Base-by-base conservation (phyloP, 2,888 invertebrate species). In the Steinernema hermaphroditum region DNA sequence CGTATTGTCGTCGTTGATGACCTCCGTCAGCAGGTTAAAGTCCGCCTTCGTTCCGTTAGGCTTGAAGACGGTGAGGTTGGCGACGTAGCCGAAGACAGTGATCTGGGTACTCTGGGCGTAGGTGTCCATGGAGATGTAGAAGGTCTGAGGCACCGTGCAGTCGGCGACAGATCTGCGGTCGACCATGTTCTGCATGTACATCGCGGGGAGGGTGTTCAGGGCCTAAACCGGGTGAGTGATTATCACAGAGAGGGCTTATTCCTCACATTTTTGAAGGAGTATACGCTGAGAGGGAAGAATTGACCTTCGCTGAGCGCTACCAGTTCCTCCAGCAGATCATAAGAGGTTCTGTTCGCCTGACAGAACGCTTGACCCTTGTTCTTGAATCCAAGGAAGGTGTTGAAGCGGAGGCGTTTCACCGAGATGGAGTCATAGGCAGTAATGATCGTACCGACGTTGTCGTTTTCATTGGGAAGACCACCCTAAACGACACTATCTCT, bases 61-160 rank as follows among this genome's bases (percentile, higher is more conserved):
- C 43, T 69, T 75, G 69, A 70, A 77, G 2, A 77, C 72, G 49
- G 44, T 41, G 8, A 78, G 41, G 9, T 43, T 69, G 22, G 76
- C 74, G 24, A 76, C 72, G 57, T 73, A 74, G 49, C 80, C 81
- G 54, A 71, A 74, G 0, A 74, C 72, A 54, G 73, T 71, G 41
- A 80, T 68, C 68, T 75, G 74, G 49, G 81, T 69, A 0, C 79
- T 79, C 46, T 82, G 82, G 37, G 80, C 75, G 76, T 80, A 82
- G 0, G 79, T 77, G 62, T 82, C 82, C 22, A 82, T 72, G 12
- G 80, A 80, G 78, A 82, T 76, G 71, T 77, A 80, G 69, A 74
- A 54, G 44, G 69, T 27, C 8, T 41, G 27, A 2, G 49, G 27
- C 14, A n/a, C 44, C 46, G 54, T n/a, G 32, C 62, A 62, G 32